These are phyloP conservation scores for Rhagoletis zephyria DNA, from an alignment of 1,140 invertebrate species.

Conservation along the genomic window DNA sequence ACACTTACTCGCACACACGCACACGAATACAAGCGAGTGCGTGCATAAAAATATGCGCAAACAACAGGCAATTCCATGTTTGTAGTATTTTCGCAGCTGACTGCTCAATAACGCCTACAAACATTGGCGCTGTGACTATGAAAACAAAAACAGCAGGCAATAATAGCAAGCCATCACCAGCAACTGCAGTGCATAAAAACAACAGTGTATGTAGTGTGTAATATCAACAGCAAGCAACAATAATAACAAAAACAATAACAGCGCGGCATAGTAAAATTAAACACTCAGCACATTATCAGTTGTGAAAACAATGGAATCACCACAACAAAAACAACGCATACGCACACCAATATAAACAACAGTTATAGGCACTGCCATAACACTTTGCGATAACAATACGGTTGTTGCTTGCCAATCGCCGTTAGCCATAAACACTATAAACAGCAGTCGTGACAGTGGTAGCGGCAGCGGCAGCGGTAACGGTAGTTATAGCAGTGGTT, in stretches of 20 bases:
- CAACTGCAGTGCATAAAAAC: background rate
- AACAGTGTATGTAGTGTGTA: background rate
- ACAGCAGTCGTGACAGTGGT: background rate
- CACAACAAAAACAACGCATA: conserved; percentile 13
- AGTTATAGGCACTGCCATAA: background rate
- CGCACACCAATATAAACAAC: background rate
- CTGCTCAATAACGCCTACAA: conserved; percentile 4
- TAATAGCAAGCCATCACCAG: background rate
- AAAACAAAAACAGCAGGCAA: background rate
- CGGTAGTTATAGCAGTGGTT: background rate
- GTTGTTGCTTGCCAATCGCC: background rate
- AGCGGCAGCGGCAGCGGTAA: background rate
- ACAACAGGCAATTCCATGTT: background rate
- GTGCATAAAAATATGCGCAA: background rate
- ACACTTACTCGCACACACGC: background rate
- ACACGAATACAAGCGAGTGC: background rate
- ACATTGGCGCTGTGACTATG: background rate
- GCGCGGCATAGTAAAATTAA: background rate
- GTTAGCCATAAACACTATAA: conserved; percentile 1
- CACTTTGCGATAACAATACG: background rate
- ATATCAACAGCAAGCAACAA: background rate
- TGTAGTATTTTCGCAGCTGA: conserved; percentile 29
- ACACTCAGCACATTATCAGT: conserved; percentile 29
- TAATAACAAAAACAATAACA: background rate
- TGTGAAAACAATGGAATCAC: conserved; percentile 31